A percentile compares a stretch with the other conserved stretches of the same genome.
phyloP scores from a whole-genome alignment of 2,113 vertebrate species.

The Porphyrio hochstetteri region DNA sequence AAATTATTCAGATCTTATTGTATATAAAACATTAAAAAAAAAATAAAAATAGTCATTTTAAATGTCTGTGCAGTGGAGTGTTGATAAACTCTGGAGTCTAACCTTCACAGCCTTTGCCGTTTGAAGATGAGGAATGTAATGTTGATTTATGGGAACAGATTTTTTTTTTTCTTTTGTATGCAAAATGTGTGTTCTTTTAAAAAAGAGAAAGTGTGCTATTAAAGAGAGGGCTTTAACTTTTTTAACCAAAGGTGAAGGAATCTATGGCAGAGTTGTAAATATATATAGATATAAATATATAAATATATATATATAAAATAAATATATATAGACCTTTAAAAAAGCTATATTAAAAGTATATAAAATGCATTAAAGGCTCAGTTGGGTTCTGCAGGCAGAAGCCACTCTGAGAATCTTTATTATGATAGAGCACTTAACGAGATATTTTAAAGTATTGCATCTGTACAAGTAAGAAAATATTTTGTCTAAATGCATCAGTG shows the following conservation, averaged over 20 bases:
- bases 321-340: conserved; percentile 83
- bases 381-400: conserved; percentile 97
- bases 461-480: conserved; percentile 95
- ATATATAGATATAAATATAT: conserved; percentile 87
- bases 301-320: conserved; percentile 76
- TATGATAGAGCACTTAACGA: conserved; percentile 88
- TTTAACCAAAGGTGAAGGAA: conserved; percentile 89
- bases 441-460: conserved; percentile 96
- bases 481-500: conserved; percentile 93
- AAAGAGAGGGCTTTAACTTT: conserved; percentile 87
- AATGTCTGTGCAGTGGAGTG: conserved; percentile 72
- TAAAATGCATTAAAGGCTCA: conserved; percentile 86
- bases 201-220: conserved; percentile 78
- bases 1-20: conserved; percentile 75
- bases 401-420: conserved; percentile 86
- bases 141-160: conserved; percentile 79
- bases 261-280: conserved; percentile 90
- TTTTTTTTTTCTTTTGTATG: conserved; percentile 77
- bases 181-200: conserved; percentile 80
- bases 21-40: conserved; percentile 47
- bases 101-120: conserved; percentile 75
- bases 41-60: conserved; percentile 69
- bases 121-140: conserved; percentile 81
- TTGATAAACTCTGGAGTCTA: conserved; percentile 72
- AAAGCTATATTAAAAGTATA: conserved; percentile 90